Conservation (phyloP, 1,140 invertebrate genomes). For the Lucilia sericata region DNA sequence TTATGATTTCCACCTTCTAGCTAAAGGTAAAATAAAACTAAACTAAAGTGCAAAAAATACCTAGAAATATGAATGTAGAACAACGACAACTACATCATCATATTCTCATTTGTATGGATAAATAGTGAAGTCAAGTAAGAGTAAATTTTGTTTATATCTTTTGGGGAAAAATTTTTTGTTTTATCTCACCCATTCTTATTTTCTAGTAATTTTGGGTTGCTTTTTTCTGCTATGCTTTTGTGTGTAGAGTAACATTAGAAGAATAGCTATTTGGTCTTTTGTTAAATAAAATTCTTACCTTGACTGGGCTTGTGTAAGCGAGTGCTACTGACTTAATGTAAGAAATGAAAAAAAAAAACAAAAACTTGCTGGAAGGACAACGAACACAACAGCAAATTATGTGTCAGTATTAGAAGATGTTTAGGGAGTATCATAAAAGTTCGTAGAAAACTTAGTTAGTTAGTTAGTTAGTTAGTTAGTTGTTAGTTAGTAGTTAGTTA, state of each 20-base stretch:
- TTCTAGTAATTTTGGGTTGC: too few species aligned
- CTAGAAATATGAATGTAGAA: neutral
- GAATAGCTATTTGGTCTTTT: neutral
- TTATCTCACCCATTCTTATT: too few species aligned
- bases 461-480: too few species aligned
- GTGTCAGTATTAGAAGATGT: too few species aligned
- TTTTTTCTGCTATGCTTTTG: too few species aligned
- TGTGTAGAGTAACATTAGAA: too few species aligned
- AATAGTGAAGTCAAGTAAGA: constrained; percentile 3
- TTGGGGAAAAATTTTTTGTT: neutral
- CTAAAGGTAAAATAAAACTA: neutral
- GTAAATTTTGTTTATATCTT: neutral
- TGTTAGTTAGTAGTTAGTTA: too few species aligned
- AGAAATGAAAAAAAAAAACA: neutral
- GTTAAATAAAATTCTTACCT: neutral
- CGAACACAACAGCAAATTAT: neutral
- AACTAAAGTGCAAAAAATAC: neutral
- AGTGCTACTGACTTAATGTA: neutral
- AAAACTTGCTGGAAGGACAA: neutral
- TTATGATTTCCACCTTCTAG: neutral
- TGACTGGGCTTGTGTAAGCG: neutral
- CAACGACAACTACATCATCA: neutral
- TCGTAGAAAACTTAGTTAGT: too few species aligned
- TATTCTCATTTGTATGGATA: neutral
- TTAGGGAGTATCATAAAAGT: too few species aligned